phyloP scores from a whole-genome alignment of 2,113 vertebrate species.

The Osmerus mordax region DNA sequence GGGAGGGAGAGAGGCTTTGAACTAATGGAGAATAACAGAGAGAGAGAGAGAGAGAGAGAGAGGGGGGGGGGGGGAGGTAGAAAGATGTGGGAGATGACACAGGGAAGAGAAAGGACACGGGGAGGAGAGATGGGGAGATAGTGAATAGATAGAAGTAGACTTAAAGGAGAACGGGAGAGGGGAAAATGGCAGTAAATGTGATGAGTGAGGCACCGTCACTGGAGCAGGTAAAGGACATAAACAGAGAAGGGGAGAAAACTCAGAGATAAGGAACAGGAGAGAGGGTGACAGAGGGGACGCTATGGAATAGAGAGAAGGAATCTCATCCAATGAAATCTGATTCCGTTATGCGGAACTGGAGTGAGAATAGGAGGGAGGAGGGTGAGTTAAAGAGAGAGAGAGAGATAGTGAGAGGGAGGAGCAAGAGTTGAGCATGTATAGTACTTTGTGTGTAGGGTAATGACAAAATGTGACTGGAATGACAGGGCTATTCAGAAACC shows the following conservation, averaged over 20 bases:
- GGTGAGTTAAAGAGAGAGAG: neutral
- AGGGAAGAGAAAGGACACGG: no score
- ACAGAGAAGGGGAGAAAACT: neutral
- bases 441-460: conserved; percentile 7
- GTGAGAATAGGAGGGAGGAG: conserved; percentile 1
- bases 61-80: neutral
- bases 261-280: neutral
- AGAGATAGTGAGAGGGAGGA: neutral
- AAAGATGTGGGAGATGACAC: no score
- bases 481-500: conserved; percentile 2
- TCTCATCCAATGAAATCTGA: conserved; percentile 24
- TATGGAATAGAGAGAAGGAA: neutral
- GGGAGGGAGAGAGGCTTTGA: conserved; percentile 12
- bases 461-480: conserved; percentile 2
- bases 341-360: conserved; percentile 27
- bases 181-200: neutral
- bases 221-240: neutral
- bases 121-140: neutral
- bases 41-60: conserved; percentile 10
- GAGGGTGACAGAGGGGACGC: neutral
- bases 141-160: neutral
- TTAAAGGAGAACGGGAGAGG: neutral
- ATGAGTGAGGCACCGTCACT: no score
- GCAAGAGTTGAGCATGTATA: neutral
- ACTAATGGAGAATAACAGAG: neutral